Percentiles rank a stretch among this genome's conserved stretches.
Evolutionary conservation across 2,888 invertebrate species (phyloP).

Genomic region (Mesochorus sp.): DNA sequence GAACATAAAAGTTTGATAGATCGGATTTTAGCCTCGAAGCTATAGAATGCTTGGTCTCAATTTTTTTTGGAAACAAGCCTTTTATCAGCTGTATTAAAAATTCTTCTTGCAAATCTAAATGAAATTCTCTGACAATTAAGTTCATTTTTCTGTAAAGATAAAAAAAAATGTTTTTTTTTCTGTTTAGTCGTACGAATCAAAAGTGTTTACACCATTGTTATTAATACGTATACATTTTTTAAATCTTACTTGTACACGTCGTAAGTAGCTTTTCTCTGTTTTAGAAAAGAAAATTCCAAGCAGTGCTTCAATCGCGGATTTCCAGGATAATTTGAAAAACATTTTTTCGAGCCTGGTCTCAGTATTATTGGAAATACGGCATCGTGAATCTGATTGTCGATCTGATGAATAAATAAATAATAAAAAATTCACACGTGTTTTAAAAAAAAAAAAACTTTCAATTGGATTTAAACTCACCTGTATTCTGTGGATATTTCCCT

Average conservation of each 20-base stretch:
- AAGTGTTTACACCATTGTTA: too few species aligned
- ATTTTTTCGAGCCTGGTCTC: constrained; percentile 84
- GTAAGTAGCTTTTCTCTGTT: constrained; percentile 72
- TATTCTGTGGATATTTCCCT: constrained; percentile 86
- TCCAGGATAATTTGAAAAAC: constrained; percentile 70
- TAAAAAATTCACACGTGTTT: too few species aligned
- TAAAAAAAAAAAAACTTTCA: neutral
- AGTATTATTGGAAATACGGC: constrained; percentile 88
- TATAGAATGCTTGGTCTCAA: constrained; percentile 75
- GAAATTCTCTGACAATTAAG: constrained; percentile 72
- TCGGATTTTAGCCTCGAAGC: constrained; percentile 76
- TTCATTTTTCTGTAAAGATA: constrained; percentile 71
- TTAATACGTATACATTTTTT: neutral
- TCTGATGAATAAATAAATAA: too few species aligned
- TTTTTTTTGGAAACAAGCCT: constrained; percentile 70
- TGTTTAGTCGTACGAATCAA: neutral
- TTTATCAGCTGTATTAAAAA: constrained; percentile 74
- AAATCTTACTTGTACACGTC: constrained; percentile 73
- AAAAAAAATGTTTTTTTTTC: neutral
- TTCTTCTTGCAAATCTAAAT: constrained; percentile 75
- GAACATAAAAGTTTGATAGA: constrained; percentile 71
- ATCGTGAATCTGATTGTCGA: constrained; percentile 90
- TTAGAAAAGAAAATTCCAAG: constrained; percentile 75
- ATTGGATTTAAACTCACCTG: constrained; percentile 80
- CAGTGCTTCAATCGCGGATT: constrained; percentile 74